Base-by-base conservation (phyloP, 2,113 vertebrate species). In the Oncorhynchus clarkii region DNA sequence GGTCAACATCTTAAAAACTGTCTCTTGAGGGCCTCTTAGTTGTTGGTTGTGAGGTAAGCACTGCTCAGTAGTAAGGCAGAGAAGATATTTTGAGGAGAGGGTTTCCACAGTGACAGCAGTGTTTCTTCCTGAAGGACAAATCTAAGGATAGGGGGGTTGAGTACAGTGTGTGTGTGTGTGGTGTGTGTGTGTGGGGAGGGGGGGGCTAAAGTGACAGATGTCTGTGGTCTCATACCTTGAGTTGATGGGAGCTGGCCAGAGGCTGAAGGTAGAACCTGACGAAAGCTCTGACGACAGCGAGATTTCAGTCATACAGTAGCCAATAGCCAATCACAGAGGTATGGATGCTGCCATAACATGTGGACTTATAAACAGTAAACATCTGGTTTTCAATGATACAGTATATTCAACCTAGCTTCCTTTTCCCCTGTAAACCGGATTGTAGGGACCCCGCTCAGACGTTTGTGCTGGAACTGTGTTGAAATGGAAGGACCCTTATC, bases 201-300 rank as follows among this genome's bases (percentile, higher is more conserved):
- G 48, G 71, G 67, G 72, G 65, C 80, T 71, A 64, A 67, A 62
- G 72, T 77, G 78, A 73, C 74, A 72, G 34, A 26, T 80, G 76
- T 78, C 75, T 39, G 3, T 51, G 45, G 64, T 88, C 79, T 90
- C 87, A 84, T 83, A 87, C 89, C 87, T 83, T 39, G 49, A 81
- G 75, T 75, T 74, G 68, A 20, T 70, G 54, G 51, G 74, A 76
- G 79, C 59, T 2, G 20, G 7, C 18, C 67, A 39, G 34, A 13
- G 39, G 20, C 78, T 24, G 2, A 60, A 48, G 64, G 48, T n/a
- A 34, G 59, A 59, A 81, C 72, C 74, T 82, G 84, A 81, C 80
- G 64, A 67, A 34, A 13, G 31, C 75, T 80, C 70, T 82, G 82
- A 86, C 69, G 75, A 82, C 82, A 80, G 76, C 72, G 79, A 66